Conservation (phyloP, 2,113 vertebrate species). For the Hippocampus zosterae region DNA sequence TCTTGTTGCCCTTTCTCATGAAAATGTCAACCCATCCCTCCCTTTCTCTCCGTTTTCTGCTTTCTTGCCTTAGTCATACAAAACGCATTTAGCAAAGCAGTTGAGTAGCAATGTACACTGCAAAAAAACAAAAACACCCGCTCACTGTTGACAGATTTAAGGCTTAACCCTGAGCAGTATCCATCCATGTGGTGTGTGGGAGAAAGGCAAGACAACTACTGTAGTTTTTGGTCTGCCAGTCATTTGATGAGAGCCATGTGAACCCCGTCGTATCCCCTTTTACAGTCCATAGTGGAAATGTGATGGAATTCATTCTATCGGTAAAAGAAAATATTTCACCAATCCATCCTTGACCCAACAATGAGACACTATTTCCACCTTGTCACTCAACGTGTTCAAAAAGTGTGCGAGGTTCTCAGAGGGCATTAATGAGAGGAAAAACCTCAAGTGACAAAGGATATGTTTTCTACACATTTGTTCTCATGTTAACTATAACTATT, state of each 20-base stretch:
- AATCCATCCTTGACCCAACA: neutral
- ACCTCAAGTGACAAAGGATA: neutral
- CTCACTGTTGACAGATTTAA: neutral
- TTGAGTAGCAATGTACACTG: slow-evolving; percentile 13
- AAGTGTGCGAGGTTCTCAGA: no score
- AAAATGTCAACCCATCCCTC: slow-evolving; percentile 63
- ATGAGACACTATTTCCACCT: neutral
- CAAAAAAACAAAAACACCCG: neutral
- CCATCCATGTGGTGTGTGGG: neutral
- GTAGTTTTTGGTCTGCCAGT: neutral
- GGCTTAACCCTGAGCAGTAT: neutral
- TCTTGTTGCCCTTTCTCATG: slow-evolving; percentile 64
- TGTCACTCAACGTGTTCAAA: no score
- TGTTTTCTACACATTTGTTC: neutral
- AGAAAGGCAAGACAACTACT: neutral
- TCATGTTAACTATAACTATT: neutral
- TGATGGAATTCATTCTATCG: neutral
- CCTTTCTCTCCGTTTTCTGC: slow-evolving; percentile 21
- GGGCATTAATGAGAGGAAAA: neutral
- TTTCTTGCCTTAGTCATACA: slow-evolving; percentile 37
- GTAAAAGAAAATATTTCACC: neutral
- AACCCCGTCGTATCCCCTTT: neutral
- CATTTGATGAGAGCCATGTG: slow-evolving; percentile 7
- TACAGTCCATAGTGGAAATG: neutral
- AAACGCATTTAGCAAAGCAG: slow-evolving; percentile 17